These are phyloP conservation scores for Sisor rabdophorus DNA, from an alignment of 2,113 vertebrate genomes.

Conservation along the genomic window DNA sequence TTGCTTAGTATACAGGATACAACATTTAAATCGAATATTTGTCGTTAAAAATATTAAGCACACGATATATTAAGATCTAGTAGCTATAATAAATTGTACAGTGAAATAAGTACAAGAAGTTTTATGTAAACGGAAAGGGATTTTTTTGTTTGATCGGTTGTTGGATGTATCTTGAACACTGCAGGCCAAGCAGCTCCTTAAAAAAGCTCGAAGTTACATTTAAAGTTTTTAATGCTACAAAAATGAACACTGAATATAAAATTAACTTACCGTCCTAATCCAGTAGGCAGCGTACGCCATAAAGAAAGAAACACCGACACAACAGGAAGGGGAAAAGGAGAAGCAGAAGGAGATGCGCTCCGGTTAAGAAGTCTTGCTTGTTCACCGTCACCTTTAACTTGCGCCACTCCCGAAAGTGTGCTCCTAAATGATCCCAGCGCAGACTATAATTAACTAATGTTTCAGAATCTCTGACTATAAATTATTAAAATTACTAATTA, in stretches of 20 bases:
- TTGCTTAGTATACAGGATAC: not conserved
- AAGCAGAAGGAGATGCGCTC: not conserved
- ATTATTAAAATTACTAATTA: too few relatives aligned
- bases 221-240: not conserved
- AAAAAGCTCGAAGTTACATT: not conserved
- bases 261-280: slow-evolving; percentile 60
- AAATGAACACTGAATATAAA: not conserved
- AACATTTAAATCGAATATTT: not conserved
- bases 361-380: not conserved
- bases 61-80: too few relatives aligned
- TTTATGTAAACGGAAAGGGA: too few relatives aligned
- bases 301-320: not conserved
- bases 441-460: too few relatives aligned
- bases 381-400: not conserved
- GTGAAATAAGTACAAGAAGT: too few relatives aligned
- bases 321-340: not conserved
- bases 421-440: not conserved
- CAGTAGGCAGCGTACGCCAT: slow-evolving; percentile 70
- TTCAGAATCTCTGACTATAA: not conserved
- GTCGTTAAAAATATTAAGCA: too few relatives aligned
- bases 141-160: too few relatives aligned
- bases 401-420: slow-evolving; percentile 35
- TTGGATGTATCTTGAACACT: not conserved
- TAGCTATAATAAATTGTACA: too few relatives aligned
- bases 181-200: not conserved